Evolutionary conservation across 2,888 invertebrate species (phyloP), one percentile per base, ranked within the genome.

Genomic region (Drosophila pseudotakahashii): DNA sequence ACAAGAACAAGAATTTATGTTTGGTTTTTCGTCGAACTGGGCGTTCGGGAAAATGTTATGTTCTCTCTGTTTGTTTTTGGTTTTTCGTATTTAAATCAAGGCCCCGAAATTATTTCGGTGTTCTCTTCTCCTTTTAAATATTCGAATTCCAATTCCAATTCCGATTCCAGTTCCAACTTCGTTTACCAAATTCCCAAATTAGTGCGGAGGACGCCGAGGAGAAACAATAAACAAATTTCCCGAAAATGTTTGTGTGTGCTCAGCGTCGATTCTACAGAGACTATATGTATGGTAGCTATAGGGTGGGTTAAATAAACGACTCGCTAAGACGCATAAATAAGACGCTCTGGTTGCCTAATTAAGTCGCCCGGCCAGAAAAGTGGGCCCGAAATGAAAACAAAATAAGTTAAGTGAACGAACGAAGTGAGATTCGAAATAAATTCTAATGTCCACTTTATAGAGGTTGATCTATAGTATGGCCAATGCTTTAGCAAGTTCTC

Each of bases 311-410:
- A 89, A 87, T 87, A 81, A 87, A 89, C 88, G 81, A 88, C 78
- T 88, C 83, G 89, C 88, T 88, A 80, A 89, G 81, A 86, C 77
- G 78, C 87, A 87, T 88, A 86, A 88, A 88, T 81, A 85, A 84
- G 79, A 86, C 60, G 79, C 81, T 75, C 70, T 59, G 73, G 75
- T 89, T 84, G 80, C 79, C 85, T 89, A 88, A 88, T 88, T 88
- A 88, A 89, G 86, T 89, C 83, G 81, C 78, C 75, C 76, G 14
- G 14, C 14, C n/a, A 11, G 57, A 42, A 64, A 70, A 75, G 54
- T 76, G 67, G 58, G 23, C 47, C 55, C 52, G 16, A 70, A 54
- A 54, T 41, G 48, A 70, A 58, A 70, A 54, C 50, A 68, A 60
- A 39, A 61, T 44, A 45, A 41, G 51, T 52, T 51, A 67, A 68